Conservation (phyloP, 2,113 vertebrate species). For the Guaruba guarouba region DNA sequence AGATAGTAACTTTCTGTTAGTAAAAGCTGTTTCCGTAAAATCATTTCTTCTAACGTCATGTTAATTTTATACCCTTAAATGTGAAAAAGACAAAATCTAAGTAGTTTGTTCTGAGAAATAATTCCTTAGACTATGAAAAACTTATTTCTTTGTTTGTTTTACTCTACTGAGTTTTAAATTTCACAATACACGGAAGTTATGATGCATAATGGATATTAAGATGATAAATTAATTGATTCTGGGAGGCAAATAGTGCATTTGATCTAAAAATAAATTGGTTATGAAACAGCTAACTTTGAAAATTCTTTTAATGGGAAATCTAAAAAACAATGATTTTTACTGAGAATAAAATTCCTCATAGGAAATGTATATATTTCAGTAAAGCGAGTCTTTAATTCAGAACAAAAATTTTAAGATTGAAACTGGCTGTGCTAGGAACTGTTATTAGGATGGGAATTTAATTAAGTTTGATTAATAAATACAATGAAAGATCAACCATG, state of each 20-base stretch:
- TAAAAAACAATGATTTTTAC: background rate
- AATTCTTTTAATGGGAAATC: background rate
- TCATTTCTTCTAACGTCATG: background rate
- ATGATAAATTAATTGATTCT: background rate
- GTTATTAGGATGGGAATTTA: background rate
- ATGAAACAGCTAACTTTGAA: background rate
- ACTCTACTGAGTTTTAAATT: background rate
- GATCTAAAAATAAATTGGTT: background rate
- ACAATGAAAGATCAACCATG: background rate
- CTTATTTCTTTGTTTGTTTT: background rate
- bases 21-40: background rate
- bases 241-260: background rate
- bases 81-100: background rate
- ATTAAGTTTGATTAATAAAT: background rate
- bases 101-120: background rate
- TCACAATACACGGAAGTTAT: background rate
- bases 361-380: background rate
- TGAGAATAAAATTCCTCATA: background rate
- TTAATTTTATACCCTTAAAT: background rate
- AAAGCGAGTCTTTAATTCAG: background rate
- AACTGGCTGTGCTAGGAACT: background rate
- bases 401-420: background rate
- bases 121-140: background rate
- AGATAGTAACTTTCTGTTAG: background rate
- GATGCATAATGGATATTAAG: background rate